Evolutionary conservation across 2,888 invertebrate genomes (phyloP).

Genomic region (Aelia acuminata): DNA sequence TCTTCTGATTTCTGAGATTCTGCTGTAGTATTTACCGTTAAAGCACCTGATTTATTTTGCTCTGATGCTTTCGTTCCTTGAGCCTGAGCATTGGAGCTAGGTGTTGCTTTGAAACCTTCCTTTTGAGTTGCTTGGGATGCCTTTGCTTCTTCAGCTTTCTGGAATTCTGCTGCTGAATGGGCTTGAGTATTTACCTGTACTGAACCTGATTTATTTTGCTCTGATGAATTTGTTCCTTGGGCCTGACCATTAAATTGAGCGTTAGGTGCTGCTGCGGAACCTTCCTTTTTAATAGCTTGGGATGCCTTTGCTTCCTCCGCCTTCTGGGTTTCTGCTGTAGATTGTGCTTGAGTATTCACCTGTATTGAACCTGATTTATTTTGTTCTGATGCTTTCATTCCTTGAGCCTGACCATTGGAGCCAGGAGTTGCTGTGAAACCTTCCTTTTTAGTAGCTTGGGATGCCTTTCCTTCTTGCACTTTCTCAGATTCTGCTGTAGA

Average conservation of each 20-base stretch:
- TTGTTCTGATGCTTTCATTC: too few species aligned
- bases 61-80: neutral
- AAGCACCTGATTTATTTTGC: neutral
- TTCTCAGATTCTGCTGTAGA: too few species aligned
- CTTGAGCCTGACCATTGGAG: too few species aligned
- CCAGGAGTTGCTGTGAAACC: too few species aligned
- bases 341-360: too few species aligned
- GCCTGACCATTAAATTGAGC: neutral
- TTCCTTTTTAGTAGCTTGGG: too few species aligned
- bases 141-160: neutral
- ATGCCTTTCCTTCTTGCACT: too few species aligned
- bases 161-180: neutral
- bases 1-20: neutral
- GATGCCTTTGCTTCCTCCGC: too few species aligned
- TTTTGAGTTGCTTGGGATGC: neutral
- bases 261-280: neutral
- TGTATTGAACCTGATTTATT: too few species aligned
- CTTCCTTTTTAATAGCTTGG: neutral
- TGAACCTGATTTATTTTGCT: neutral
- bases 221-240: neutral
- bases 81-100: neutral
- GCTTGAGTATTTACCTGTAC: neutral
- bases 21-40: neutral
- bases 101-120: neutral
- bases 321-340: too few species aligned